Evolutionary conservation across 2,113 vertebrate genomes (phyloP), one percentile per base, ranked within the genome.

Genomic region (Podiceps cristatus): DNA sequence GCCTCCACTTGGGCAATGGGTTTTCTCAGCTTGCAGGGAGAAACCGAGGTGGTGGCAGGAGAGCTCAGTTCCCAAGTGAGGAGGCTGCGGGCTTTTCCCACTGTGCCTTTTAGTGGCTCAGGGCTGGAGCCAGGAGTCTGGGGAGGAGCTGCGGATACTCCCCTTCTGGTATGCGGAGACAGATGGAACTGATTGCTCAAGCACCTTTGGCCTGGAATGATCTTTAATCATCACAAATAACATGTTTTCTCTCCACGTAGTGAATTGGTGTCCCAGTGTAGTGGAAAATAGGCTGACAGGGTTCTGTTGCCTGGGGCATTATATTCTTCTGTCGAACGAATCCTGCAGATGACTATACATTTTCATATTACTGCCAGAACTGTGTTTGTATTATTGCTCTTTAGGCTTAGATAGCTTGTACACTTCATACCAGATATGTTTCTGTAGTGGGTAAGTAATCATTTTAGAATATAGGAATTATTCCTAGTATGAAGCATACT

Each of bases 181-280:
- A 64, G 58, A 87, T 62, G 81, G 66, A 82, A n/a, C 40, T 45
- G 87, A 90, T 92, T 88, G 85, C 90, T 92, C 58, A 92, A 86
- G 87, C 45, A 66, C 71, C 78, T 90, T 82, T 90, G 92, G 49
- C 85, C 58, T 45, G 33, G 31, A 47, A 37, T 37, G 20, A 49
- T 58, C 35, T 64, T 73, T 79, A 90, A 85, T 68, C 45, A 47
- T 79, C 53, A n/a, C n/a, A 90, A 62, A 76, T 19, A 73, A 58
- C 27, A 18, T 25, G n/a, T 87, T 95, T 91, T 87, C 37, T 83
- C 23, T 62, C 53, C 3, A 31, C 68, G 40, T 25, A 31, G 44
- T 37, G 52, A 77, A 45, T 40, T 56, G 11, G 1, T 71, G 52
- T 60, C 53, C 45, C 40, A 31, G 9, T 15, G 27, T 18, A 73